Conservation (phyloP, 2,888 invertebrate species). For the Hypselothyrea guttata region DNA sequence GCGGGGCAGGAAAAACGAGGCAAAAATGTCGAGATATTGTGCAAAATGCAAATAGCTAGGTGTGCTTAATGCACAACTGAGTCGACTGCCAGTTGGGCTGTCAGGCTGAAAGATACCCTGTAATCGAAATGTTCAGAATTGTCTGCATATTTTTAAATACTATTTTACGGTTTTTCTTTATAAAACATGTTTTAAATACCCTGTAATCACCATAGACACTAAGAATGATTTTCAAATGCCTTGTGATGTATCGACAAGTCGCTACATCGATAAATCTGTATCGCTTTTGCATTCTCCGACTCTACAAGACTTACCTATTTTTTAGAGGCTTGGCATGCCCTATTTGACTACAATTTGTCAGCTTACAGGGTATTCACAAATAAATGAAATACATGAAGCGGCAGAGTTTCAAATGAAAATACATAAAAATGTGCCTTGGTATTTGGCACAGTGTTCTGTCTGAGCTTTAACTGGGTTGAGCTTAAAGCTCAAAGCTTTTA, state of each 20-base stretch:
- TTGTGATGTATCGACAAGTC: too few relatives aligned
- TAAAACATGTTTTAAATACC: too few relatives aligned
- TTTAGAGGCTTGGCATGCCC: too few relatives aligned
- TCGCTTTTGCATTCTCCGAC: too few relatives aligned
- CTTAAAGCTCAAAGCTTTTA: slow-evolving; percentile 23
- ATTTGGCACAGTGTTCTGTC: slow-evolving; percentile 51
- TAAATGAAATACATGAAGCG: slow-evolving; percentile 14
- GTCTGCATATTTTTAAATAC: too few relatives aligned
- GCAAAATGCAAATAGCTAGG: slow-evolving; percentile 4
- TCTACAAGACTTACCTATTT: too few relatives aligned
- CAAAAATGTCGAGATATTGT: neutral
- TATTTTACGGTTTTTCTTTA: too few relatives aligned
- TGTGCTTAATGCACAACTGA: neutral
- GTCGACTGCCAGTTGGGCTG: slow-evolving; percentile 3
- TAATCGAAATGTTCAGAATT: neutral
- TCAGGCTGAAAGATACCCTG: neutral
- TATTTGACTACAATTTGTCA: neutral
- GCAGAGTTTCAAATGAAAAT: slow-evolving; percentile 42
- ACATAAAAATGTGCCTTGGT: slow-evolving; percentile 32
- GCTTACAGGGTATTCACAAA: slow-evolving; percentile 6
- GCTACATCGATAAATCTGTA: too few relatives aligned
- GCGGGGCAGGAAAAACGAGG: slow-evolving; percentile 8
- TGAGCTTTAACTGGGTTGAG: slow-evolving; percentile 10
- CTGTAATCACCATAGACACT: too few relatives aligned
- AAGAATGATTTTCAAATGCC: too few relatives aligned